Evolutionary conservation across 53 echinoderm and acorn worm species (phyloP).

Genomic region (Patiria pectinifera): DNA sequence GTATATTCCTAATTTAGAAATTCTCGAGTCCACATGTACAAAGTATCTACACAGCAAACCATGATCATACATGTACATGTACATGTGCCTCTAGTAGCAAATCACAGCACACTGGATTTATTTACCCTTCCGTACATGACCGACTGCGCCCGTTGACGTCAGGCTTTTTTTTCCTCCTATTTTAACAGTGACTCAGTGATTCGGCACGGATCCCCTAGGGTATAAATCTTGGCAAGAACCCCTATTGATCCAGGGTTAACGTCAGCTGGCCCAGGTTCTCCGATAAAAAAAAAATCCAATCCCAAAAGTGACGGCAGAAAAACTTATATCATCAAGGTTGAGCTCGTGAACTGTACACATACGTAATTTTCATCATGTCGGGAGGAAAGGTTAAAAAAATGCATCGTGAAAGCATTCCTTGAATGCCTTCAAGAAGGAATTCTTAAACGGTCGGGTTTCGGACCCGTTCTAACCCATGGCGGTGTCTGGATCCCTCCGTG

Average conservation of each 20-base stretch:
- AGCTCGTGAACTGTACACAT: background rate
- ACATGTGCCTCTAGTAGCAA: background rate
- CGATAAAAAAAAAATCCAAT: background rate
- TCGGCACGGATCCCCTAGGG: background rate
- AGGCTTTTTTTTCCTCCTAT: background rate
- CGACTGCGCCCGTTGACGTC: background rate
- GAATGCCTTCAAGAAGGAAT: slow-evolving; percentile 20
- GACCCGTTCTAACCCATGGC: background rate
- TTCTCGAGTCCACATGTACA: background rate
- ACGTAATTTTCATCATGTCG: background rate
- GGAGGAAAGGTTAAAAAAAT: background rate
- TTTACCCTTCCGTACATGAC: slow-evolving; percentile 62
- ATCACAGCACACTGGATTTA: slow-evolving; percentile 46
- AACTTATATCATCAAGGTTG: background rate
- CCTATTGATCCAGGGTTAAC: slow-evolving; percentile 8
- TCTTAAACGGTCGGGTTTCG: slow-evolving; percentile 25
- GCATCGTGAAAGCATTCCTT: slow-evolving; percentile 13
- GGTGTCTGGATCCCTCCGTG: background rate
- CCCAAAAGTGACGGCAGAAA: background rate
- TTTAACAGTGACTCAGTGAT: slow-evolving; percentile 21
- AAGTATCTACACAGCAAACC: background rate
- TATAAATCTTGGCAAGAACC: background rate
- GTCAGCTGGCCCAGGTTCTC: background rate
- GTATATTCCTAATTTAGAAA: background rate
- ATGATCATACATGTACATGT: background rate